Conservation (phyloP, 2,113 vertebrate genomes). For the Falco punctatus region DNA sequence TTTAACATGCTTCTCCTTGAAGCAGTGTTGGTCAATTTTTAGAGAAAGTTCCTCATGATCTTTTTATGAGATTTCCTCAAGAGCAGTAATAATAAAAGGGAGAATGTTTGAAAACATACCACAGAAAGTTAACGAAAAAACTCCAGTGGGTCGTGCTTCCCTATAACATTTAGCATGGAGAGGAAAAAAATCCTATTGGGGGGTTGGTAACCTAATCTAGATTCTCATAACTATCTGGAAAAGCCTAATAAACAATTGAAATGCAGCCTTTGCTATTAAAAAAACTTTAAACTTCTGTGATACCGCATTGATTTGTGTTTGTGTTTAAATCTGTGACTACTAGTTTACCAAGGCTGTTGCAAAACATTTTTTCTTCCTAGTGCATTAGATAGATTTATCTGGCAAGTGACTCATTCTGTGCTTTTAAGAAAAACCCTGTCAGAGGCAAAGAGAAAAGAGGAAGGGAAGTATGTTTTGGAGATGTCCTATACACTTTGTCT, state of each 20-base stretch:
- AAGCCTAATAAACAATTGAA: background rate
- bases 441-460: background rate
- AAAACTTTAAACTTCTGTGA: background rate
- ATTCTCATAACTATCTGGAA: background rate
- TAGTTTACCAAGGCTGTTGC: background rate
- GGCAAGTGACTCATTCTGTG: background rate
- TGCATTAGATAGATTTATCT: background rate
- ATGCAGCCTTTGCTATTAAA: background rate
- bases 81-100: background rate
- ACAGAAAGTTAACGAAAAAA: background rate
- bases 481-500: background rate
- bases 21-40: background rate
- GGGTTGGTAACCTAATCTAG: background rate
- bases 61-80: background rate
- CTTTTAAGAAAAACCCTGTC: background rate
- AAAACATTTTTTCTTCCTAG: background rate
- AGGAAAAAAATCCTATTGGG: background rate
- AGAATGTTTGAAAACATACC: background rate
- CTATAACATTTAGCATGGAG: background rate
- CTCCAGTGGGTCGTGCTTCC: background rate
- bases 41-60: background rate
- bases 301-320: background rate
- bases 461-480: background rate
- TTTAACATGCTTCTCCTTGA: background rate
- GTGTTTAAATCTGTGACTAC: background rate